Conservation (phyloP, 2,797 vertebrate genomes). For the Nasua narica region DNA sequence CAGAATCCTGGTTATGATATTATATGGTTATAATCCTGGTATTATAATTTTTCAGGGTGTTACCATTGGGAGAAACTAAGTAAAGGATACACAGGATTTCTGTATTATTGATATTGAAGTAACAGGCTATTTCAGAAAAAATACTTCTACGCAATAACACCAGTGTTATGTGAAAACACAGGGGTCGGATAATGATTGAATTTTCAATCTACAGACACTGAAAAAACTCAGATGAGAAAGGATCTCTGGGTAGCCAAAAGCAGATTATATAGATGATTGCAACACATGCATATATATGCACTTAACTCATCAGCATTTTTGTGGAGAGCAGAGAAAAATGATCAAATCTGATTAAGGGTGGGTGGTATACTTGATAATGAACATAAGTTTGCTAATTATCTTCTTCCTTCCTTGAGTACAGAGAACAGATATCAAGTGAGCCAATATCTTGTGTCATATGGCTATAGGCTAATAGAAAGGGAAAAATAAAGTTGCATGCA, state of each 20-base stretch:
- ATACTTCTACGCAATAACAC: not conserved
- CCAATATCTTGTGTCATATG: not conserved
- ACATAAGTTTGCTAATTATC: slow-evolving; percentile 25
- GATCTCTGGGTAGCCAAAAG: not conserved
- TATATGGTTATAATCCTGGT: too few species aligned
- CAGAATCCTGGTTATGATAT: not conserved
- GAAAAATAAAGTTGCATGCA: slow-evolving; percentile 27
- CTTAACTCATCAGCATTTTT: not conserved
- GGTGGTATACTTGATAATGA: not conserved
- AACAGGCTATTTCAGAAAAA: not conserved
- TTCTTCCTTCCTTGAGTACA: not conserved
- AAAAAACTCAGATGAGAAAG: not conserved
- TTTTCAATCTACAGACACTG: not conserved
- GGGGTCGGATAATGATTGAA: not conserved
- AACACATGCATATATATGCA: not conserved
- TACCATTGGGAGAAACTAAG: not conserved
- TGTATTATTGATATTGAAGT: not conserved
- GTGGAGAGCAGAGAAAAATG: not conserved
- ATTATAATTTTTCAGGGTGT: not conserved
- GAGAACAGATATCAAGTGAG: not conserved
- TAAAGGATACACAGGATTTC: not conserved
- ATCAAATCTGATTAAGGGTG: not conserved
- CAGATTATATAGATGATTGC: not conserved
- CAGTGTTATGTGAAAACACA: not conserved
- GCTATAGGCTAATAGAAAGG: not conserved